Conservation (phyloP, 2,797 vertebrate species). For the Micrastur ruficollis region DNA sequence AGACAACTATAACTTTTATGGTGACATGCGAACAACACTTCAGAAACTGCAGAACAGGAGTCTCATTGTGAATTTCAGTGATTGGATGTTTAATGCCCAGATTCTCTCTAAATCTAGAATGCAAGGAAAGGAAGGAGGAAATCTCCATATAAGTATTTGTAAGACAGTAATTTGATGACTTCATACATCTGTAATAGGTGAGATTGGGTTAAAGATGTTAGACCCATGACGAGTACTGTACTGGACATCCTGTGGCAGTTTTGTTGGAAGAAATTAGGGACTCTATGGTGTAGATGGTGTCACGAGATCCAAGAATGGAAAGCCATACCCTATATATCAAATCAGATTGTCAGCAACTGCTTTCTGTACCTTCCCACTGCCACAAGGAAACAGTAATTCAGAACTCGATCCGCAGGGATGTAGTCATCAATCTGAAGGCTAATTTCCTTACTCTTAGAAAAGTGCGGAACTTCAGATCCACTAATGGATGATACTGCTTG, state of each 20-base stretch:
- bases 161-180: not conserved
- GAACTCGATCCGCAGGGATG: rapidly evolving
- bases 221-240: not conserved
- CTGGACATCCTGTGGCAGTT: not conserved
- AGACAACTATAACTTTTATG: not conserved
- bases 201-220: not conserved
- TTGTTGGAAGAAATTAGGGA: not conserved
- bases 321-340: not conserved
- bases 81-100: not conserved
- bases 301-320: not conserved
- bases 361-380: not conserved
- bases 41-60: not conserved
- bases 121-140: not conserved
- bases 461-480: not conserved
- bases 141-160: not conserved
- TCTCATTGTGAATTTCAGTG: not conserved
- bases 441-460: not conserved
- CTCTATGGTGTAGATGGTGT: not conserved
- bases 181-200: not conserved
- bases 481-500: not conserved
- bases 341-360: not conserved
- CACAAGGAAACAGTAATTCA: not conserved
- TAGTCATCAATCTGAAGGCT: not conserved
- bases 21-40: not conserved
- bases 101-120: not conserved